Evolutionary conservation across 2,113 vertebrate species (phyloP).

Genomic region (Tachycineta bicolor): DNA sequence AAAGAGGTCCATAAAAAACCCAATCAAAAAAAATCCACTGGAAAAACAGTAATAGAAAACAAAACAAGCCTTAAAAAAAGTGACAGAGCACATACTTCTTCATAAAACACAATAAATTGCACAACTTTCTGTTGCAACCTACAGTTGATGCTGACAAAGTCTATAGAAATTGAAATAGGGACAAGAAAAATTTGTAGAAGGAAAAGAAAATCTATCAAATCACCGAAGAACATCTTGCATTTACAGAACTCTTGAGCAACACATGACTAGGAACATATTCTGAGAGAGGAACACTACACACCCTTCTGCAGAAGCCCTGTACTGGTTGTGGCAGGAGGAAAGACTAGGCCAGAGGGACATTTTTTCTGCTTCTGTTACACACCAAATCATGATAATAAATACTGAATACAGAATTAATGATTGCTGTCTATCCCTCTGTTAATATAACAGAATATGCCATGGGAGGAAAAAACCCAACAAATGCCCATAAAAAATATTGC

Average conservation of each 20-base stretch:
- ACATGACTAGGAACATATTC: neutral
- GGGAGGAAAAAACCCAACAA: accelerated
- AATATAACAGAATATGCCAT: neutral
- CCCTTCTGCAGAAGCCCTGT: neutral
- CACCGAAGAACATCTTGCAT: neutral
- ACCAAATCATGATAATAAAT: neutral
- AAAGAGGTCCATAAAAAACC: neutral
- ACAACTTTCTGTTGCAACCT: neutral
- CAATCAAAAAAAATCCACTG: neutral
- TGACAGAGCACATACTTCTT: neutral
- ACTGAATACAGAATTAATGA: neutral
- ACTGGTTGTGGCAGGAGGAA: neutral
- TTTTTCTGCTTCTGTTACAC: neutral
- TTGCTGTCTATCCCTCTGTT: neutral
- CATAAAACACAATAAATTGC: neutral
- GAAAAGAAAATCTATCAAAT: neutral
- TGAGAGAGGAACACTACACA: neutral
- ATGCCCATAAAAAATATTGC: neutral
- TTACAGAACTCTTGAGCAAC: neutral
- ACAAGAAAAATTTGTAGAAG: neutral
- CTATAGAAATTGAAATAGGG: neutral
- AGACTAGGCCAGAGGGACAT: neutral
- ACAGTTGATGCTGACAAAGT: neutral
- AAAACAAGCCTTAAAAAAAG: neutral
- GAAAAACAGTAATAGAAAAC: neutral